Conservation (phyloP, 2,797 vertebrate species). For the Rhodeus uyekii region DNA sequence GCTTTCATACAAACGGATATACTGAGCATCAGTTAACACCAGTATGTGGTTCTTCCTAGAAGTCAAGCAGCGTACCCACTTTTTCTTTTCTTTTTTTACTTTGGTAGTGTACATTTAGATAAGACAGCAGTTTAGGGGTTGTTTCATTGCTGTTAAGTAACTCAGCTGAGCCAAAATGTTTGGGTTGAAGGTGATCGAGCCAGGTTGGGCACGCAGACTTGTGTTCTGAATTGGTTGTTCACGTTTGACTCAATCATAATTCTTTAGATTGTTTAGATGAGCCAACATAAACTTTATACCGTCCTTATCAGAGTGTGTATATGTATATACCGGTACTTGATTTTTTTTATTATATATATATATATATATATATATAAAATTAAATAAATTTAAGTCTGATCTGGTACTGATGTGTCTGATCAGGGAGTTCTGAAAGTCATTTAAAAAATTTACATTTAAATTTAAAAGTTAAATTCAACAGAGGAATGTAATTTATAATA, state of each 20-base stretch:
- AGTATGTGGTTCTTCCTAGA: conserved; percentile 83
- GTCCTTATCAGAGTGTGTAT: background rate
- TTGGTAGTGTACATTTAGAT: conserved; percentile 28
- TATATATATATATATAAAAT: no score
- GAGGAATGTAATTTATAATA: conserved; percentile 54
- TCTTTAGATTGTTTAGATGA: background rate
- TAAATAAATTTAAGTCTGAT: no score
- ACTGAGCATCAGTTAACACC: conserved; percentile 49
- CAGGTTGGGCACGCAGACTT: background rate
- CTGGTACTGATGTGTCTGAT: no score
- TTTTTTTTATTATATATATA: no score
- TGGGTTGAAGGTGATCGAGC: conserved; percentile 9
- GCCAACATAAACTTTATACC: background rate
- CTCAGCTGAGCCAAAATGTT: background rate
- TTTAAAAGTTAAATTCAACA: no score
- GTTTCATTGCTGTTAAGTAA: background rate
- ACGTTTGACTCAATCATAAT: background rate
- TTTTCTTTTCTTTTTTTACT: conserved; percentile 39
- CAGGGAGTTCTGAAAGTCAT: no score
- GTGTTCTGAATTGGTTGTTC: background rate
- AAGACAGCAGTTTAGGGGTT: background rate
- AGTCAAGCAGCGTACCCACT: conserved; percentile 51
- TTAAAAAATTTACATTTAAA: no score
- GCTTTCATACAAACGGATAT: conserved; percentile 65
- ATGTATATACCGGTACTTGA: no score